Base-by-base conservation (phyloP, 2,113 vertebrate species). In the Microcebus tavaratra region DNA sequence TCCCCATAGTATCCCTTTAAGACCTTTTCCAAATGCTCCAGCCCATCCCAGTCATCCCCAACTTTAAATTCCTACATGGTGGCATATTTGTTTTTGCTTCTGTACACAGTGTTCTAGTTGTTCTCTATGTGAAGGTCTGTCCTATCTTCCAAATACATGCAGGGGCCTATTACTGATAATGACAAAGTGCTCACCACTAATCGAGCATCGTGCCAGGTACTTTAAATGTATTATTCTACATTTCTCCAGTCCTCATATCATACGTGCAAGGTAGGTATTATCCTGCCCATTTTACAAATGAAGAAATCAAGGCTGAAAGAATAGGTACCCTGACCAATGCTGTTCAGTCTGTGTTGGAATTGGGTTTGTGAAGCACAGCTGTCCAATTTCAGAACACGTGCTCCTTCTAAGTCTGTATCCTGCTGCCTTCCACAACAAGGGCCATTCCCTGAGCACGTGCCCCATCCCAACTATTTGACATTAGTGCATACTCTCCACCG, bases 381-480 rank as follows among this genome's bases (percentile, higher is more conserved):
- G 27, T 61, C 83, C 63, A 39, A 15, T 92, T 36, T 70, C 90
- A 70, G 59, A 78, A 29, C 68, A 29, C 1, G 12, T 1, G 21
- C 3, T 82, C 75, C 63, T 82, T 72, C 78, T 23, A 15, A 21
- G 45, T 34, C 34, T 59, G 25, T 8, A 6, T 21, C 48, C n/a
- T 4, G 18, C 18, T 20, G 36, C 65, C 79, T 50, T n/a, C 85
- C 65, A 45, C 17, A 31, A 21, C 18, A 59, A 29, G 0, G 70
- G 36, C 31, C 12, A 0, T 9, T 50, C 2, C 0, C 10, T 3
- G 48, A 67, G 53, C 17, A 61, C 50, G 1, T 4, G 63, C 48
- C 73, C 55, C 3, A 0, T 27, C 53, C 25, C 14, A 45, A 2
- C 34, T 14, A 31, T 0, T 21, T n/a, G 9, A 8, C 6, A 8